Evolutionary conservation across 1,140 invertebrate species (phyloP).

Genomic region (Polyergus mexicanus): DNA sequence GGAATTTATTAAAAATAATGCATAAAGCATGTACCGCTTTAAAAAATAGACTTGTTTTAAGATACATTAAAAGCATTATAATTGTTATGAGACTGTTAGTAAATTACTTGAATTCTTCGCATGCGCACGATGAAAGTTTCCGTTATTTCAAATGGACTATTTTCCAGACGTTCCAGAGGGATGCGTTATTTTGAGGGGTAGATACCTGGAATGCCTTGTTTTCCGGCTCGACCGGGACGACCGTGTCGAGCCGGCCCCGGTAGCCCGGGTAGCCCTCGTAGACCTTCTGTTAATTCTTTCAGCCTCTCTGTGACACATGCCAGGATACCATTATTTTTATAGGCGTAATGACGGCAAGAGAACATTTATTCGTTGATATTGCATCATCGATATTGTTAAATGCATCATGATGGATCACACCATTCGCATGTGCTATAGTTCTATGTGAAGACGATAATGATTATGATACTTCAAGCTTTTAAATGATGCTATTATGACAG

Average conservation of each 20-base stretch:
- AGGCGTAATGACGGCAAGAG: constrained; percentile 75
- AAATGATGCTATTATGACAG: constrained; percentile 51
- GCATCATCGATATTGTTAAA: constrained; percentile 60
- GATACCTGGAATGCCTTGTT: constrained; percentile 86
- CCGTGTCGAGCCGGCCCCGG: constrained; percentile 83
- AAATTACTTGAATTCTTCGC: constrained; percentile 25
- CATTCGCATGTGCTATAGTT: constrained; percentile 28
- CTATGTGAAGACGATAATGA: constrained; percentile 29
- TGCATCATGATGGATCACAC: constrained; percentile 32
- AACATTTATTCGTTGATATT: constrained; percentile 65
- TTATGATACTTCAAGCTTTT: constrained; percentile 64
- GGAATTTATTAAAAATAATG: not conserved
- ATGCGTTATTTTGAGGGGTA: constrained; percentile 26
- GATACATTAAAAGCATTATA: constrained; percentile 27
- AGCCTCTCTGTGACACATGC: constrained; percentile 85
- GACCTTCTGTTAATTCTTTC: constrained; percentile 87
- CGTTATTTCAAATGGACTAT: constrained; percentile 18
- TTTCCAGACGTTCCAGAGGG: constrained; percentile 14
- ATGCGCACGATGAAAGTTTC: constrained; percentile 20
- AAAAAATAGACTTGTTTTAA: not conserved
- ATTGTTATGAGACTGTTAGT: not conserved
- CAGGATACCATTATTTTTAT: constrained; percentile 78
- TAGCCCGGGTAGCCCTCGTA: constrained; percentile 86
- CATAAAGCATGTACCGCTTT: not conserved
- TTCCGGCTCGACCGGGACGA: constrained; percentile 82